Evolutionary conservation across 2,888 invertebrate species (phyloP).

Genomic region (Ametastegia equiseti): DNA sequence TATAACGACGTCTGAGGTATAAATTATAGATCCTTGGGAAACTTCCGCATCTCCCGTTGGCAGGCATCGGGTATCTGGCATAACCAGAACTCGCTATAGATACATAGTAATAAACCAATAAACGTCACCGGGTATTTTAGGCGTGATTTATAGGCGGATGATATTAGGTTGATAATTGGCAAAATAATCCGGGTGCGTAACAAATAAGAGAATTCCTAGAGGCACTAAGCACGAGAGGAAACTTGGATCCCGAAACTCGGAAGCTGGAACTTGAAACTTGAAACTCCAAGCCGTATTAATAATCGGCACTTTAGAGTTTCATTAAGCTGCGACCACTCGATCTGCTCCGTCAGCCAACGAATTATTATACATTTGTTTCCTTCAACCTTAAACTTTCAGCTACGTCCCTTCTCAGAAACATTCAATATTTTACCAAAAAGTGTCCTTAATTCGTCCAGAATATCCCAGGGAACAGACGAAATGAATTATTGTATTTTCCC

Average conservation of each 20-base stretch:
- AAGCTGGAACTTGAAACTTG: background rate
- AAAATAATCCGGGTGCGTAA: conserved; percentile 54
- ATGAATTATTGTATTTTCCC: no score
- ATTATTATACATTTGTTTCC: conserved; percentile 12
- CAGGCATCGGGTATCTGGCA: background rate
- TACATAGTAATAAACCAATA: conserved; percentile 48
- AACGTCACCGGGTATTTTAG: conserved; percentile 43
- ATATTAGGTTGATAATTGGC: conserved; percentile 62
- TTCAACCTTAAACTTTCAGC: background rate
- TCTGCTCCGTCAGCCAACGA: conserved; percentile 42
- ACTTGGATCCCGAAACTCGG: conserved; percentile 62
- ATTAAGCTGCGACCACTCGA: conserved; percentile 73
- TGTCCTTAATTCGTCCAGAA: background rate
- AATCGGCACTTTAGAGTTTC: conserved; percentile 73
- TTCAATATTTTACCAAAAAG: background rate
- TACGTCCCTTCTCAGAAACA: background rate
- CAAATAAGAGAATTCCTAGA: conserved; percentile 32
- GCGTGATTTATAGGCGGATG: conserved; percentile 49
- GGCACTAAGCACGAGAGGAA: conserved; percentile 49
- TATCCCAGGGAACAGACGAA: no score
- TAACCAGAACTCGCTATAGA: background rate
- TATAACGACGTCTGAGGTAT: background rate
- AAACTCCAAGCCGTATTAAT: conserved; percentile 71
- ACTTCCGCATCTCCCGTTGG: conserved; percentile 2
- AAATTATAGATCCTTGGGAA: conserved; percentile 13